Evolutionary conservation across 2,797 vertebrate species (phyloP).

Genomic region (Neosalanx taihuensis): DNA sequence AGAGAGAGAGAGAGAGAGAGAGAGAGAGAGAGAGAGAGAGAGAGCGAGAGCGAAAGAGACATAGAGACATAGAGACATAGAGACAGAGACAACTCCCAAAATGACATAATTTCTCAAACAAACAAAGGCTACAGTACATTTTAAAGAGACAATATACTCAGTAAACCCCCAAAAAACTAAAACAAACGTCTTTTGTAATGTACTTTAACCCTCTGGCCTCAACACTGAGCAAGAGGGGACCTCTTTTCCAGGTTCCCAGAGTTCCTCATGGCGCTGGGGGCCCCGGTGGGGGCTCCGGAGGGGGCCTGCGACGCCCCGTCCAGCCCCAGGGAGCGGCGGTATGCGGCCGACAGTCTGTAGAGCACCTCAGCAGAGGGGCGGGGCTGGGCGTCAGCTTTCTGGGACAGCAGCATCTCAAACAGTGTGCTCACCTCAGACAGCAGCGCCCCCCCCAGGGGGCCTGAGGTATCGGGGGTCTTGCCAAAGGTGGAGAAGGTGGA

Average conservation of each 20-base stretch:
- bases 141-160: background rate
- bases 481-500: conserved; percentile 91
- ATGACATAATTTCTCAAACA: background rate
- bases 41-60: too few relatives aligned
- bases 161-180: background rate
- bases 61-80: background rate
- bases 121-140: background rate
- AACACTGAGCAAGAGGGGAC: conserved; percentile 2
- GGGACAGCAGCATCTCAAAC: conserved; percentile 89
- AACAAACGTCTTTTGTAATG: background rate
- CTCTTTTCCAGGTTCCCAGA: conserved; percentile 43
- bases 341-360: conserved; percentile 82
- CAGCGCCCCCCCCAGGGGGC: conserved; percentile 79
- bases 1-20: background rate
- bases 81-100: too few relatives aligned
- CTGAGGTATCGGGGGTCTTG: conserved; percentile 73
- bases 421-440: conserved; percentile 92
- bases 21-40: background rate
- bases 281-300: accelerated
- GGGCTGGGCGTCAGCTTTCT: conserved; percentile 77
- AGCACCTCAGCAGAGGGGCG: conserved; percentile 77
- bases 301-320: conserved; percentile 44
- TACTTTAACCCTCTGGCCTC: conserved; percentile 21
- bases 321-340: conserved; percentile 77
- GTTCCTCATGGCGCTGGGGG: conserved; percentile 26